These are phyloP conservation scores for Brachionus sp. DNA, from an alignment of 1,140 invertebrate genomes.

Conservation along the genomic window DNA sequence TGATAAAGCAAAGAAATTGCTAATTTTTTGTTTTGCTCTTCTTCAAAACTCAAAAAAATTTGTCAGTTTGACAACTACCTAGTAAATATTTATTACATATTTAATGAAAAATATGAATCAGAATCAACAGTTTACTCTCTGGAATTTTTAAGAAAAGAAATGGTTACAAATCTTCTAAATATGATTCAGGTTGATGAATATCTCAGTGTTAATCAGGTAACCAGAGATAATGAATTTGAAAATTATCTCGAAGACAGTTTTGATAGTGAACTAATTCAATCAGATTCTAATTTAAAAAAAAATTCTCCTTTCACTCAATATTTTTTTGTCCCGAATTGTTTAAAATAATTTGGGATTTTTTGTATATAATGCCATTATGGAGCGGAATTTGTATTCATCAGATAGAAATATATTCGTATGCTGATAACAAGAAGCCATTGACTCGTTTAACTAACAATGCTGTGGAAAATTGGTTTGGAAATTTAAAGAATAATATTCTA, in stretches of 20 bases:
- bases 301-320: neutral
- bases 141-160: neutral
- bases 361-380: neutral
- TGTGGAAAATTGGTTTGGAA: neutral
- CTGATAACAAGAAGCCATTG: neutral
- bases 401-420: neutral
- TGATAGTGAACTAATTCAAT: neutral
- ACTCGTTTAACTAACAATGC: neutral
- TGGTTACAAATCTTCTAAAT: neutral
- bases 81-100: neutral
- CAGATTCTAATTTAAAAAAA: neutral
- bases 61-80: neutral
- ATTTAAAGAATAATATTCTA: neutral
- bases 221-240: neutral
- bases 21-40: neutral
- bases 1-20: neutral
- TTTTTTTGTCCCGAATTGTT: neutral
- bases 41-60: neutral
- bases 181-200: neutral
- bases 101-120: neutral
- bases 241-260: neutral
- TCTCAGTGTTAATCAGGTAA: neutral
- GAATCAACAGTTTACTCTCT: neutral
- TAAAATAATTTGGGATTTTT: neutral
- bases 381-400: neutral